Evolutionary conservation across 2,888 invertebrate genomes (phyloP), one percentile per base, ranked within the genome.

Genomic region (Camptogramma bilineatum): DNA sequence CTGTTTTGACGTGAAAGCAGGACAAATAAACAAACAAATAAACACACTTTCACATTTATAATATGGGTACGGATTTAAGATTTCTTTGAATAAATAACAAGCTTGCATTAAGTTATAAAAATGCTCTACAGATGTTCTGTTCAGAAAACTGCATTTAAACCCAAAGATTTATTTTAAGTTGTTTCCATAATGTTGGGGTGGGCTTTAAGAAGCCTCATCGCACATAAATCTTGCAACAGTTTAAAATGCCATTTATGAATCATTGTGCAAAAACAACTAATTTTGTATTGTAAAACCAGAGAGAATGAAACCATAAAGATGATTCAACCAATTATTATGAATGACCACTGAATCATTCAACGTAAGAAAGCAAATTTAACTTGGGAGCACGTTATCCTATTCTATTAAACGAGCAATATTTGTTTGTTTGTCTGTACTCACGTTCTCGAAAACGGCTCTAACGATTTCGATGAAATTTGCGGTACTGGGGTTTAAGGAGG

Each of bases 101-200:
- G n/a, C n/a, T n/a, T n/a, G 4, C 13, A 39, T 13, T 3, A 39
- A 39, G 34, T 7, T 17, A 44, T 19, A 48, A 10, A 13, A 34
- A 10, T 13, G 73, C 81, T 81, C 85, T 69, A 77, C 69, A 64
- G 64, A 62, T 68, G 68, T 70, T 68, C 66, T 77, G 78, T 82
- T 73, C 78, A 54, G 69, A 75, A 85, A 57, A 57, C 55, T 65
- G 65, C 65, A 65, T 65, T 57, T 57, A 55, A 88, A 86, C 83
- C 83, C 78, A 58, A 60, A 72, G 84, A 86, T 88, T 89, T 88
- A 88, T 88, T 88, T 85, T 80, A 82, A 88, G 75, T 77, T 77
- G 75, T 66, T 61, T 73, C 77, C 75, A 77, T 80, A 77, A 47
- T 52, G 21, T 61, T 52, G 67, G 52, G 5, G 63, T 72, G 75